A percentile compares a stretch with the other conserved stretches of the same genome.
These are phyloP conservation scores for Rhogogaster chlorosoma DNA, from an alignment of 2,888 invertebrate genomes.

Conservation along the genomic window DNA sequence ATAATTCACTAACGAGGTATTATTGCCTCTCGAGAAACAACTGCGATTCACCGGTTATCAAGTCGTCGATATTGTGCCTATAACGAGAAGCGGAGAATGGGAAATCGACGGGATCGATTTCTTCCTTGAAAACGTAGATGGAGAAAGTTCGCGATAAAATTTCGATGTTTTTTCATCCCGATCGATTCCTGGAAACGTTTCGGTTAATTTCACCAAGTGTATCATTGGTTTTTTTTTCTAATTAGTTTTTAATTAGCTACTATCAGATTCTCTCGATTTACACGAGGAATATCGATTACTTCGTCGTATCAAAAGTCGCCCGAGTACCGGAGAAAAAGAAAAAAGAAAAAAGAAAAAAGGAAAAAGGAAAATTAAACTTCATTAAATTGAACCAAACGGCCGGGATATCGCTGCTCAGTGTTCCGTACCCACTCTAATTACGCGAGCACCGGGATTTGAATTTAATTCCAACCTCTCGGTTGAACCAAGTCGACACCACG, in stretches of 20 bases:
- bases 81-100: background rate
- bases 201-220: background rate
- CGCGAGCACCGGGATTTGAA: slow-evolving; percentile 31
- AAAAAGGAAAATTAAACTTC: slow-evolving; percentile 5
- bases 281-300: background rate
- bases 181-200: background rate
- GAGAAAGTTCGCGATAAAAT: background rate
- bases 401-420: background rate
- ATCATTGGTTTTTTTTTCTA: background rate
- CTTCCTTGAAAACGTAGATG: background rate
- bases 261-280: background rate
- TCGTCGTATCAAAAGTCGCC: background rate
- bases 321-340: background rate
- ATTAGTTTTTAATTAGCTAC: background rate
- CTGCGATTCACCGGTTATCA: background rate
- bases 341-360: background rate
- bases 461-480: slow-evolving; percentile 2
- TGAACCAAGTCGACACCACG: background rate
- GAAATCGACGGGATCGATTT: background rate
- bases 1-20: background rate
- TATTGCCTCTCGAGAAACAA: background rate
- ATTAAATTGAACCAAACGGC: background rate
- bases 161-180: no score
- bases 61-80: background rate
- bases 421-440: slow-evolving; percentile 37